phyloP scores from a whole-genome alignment of 2,797 vertebrate genomes.

The Dallia pectoralis region DNA sequence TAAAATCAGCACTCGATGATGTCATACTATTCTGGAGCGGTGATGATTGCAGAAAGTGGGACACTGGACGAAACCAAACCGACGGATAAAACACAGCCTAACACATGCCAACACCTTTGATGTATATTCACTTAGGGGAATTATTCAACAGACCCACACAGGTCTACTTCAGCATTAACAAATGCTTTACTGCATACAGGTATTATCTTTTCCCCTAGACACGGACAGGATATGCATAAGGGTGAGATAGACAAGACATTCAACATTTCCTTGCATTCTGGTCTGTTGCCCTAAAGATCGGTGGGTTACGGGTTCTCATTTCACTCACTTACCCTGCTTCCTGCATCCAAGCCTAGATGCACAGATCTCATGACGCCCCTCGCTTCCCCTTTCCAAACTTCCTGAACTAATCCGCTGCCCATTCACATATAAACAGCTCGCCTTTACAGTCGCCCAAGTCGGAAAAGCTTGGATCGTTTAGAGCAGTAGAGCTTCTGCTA shows the following conservation, averaged over 20 bases:
- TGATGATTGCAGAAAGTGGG: conserved; percentile 57
- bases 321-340: conserved; percentile 47
- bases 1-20: conserved; percentile 61
- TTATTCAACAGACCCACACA: neutral
- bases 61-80: conserved; percentile 30
- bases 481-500: neutral
- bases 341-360: conserved; percentile 68
- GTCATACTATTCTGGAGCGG: conserved; percentile 71
- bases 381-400: conserved; percentile 52
- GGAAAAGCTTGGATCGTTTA: neutral
- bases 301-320: neutral
- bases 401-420: neutral
- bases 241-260: conserved; percentile 56
- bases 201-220: conserved; percentile 7
- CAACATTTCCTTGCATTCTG: conserved; percentile 45
- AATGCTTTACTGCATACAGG: neutral
- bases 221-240: conserved; percentile 64
- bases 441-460: neutral
- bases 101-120: neutral
- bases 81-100: neutral
- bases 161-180: neutral
- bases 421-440: neutral
- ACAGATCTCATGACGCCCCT: conserved; percentile 65
- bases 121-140: neutral
- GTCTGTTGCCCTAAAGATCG: neutral